A percentile compares a stretch with the other conserved stretches of the same genome.
phyloP scores from a whole-genome alignment of 2,888 invertebrate species.

The Busseola fusca region DNA sequence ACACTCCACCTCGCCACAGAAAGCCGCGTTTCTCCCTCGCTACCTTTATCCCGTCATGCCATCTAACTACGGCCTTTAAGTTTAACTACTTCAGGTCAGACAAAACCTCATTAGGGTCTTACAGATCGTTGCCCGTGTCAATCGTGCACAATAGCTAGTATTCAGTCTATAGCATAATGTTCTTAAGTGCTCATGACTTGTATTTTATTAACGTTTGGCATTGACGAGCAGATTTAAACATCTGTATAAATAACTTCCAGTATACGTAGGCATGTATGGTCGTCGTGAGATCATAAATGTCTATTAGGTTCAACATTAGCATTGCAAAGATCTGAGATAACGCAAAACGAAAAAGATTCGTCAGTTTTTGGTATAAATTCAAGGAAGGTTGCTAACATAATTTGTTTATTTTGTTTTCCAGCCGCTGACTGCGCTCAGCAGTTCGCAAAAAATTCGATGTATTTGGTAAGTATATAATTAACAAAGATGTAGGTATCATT shows the following conservation, averaged over 20 bases:
- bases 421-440: slow-evolving; percentile 35
- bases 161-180: slow-evolving; percentile 24
- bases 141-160: slow-evolving; percentile 43
- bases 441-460: slow-evolving; percentile 37
- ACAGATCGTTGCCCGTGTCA: slow-evolving; percentile 37
- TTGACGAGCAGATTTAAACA: slow-evolving; percentile 65
- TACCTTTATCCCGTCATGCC: slow-evolving; percentile 67
- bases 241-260: slow-evolving; percentile 63
- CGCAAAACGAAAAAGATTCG: slow-evolving; percentile 33
- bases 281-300: slow-evolving; percentile 60
- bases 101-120: slow-evolving; percentile 58
- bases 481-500: slow-evolving; percentile 39
- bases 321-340: slow-evolving; percentile 55
- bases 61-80: slow-evolving; percentile 62
- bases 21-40: slow-evolving; percentile 53
- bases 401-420: slow-evolving; percentile 45
- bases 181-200: slow-evolving; percentile 50
- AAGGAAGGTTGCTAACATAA: slow-evolving; percentile 35
- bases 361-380: slow-evolving; percentile 42
- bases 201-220: slow-evolving; percentile 63
- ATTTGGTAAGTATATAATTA: slow-evolving; percentile 35
- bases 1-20: slow-evolving; percentile 52
- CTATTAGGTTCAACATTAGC: slow-evolving; percentile 53
- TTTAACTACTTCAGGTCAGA: slow-evolving; percentile 57
- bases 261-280: slow-evolving; percentile 28